Evolutionary conservation across 1,140 invertebrate genomes (phyloP), one percentile per base, ranked within the genome.

Genomic region (Lepidurus arcticus): DNA sequence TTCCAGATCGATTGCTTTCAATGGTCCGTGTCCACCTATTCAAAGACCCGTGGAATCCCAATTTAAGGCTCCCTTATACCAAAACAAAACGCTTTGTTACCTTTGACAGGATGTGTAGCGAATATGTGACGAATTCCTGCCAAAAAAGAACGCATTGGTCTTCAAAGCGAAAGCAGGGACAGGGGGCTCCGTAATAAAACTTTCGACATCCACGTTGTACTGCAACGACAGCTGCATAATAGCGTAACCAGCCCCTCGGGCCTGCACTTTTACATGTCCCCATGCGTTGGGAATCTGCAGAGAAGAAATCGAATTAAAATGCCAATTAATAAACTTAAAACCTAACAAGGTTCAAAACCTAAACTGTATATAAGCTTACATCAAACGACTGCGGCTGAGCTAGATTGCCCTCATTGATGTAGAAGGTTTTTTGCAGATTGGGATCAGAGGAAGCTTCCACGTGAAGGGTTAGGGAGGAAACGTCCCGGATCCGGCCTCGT

Each of bases 71-170:
- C 16, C 34, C 11, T 4, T 75, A 26, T 8, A 44, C 21, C 74
- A 21, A 65, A 65, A 13, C 53, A 13, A 65, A 75, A 75, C 44
- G 45, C 76, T 76, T 5, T 75, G 78, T 84, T 84, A 94, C 92
- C 90, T 92, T 84, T 94, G 92, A 84, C 94, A 96, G 80, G 90
- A 90, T 65, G 90, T 86, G 81, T 94, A 94, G 11, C 89, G 90
- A 78, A 98, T 93, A 81, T 96, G 94, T 83, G 96, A 98, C 87
- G 94, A 93, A 89, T 98, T 98, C 83, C 95, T 90, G 73, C 96
- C 96, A 82, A 91, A 89, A 85, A 92, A 96, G 81, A 90, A 87
- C 21, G 92, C 90, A 80, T 88, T 88, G 0, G 92, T 90, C 73
- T 87, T 83, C 76, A 95, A 85, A 78, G 90, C 88, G 84, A 96